Evolutionary conservation across 2,888 invertebrate genomes (phyloP).

Genomic region (Theodoxus fluviatilis): DNA sequence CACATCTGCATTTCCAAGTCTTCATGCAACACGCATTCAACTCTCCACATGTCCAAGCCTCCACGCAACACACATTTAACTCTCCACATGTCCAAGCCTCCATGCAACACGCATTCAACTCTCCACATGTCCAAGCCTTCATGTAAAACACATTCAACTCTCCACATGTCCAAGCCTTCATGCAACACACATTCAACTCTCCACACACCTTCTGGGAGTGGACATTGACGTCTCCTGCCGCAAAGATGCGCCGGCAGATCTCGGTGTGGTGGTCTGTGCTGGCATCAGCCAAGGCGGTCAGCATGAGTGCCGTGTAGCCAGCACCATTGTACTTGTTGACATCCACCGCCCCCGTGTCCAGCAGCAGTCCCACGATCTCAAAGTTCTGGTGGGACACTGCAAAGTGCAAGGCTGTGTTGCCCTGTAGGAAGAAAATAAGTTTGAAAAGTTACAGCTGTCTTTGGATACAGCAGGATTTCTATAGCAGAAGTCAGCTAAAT

Average conservation of each 20-base stretch:
- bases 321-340: conserved; percentile 86
- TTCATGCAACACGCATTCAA: too few species aligned
- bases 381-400: conserved; percentile 91
- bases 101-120: too few species aligned
- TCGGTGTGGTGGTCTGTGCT: conserved; percentile 79
- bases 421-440: conserved; percentile 69
- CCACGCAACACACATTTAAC: too few species aligned
- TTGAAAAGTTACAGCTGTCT: neutral
- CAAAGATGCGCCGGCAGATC: conserved; percentile 82
- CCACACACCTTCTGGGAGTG: too few species aligned
- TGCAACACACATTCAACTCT: too few species aligned
- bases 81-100: too few species aligned
- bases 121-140: too few species aligned
- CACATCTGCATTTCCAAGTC: too few species aligned
- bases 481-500: too few species aligned
- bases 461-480: neutral
- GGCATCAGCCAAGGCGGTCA: conserved; percentile 83
- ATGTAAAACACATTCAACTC: too few species aligned
- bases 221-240: conserved; percentile 85
- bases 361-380: conserved; percentile 83
- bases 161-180: too few species aligned
- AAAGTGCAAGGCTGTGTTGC: conserved; percentile 91
- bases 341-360: conserved; percentile 88
- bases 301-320: conserved; percentile 89
- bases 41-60: too few species aligned